Base-by-base conservation (phyloP, 1,140 invertebrate genomes). In the Cotesia glomerata region DNA sequence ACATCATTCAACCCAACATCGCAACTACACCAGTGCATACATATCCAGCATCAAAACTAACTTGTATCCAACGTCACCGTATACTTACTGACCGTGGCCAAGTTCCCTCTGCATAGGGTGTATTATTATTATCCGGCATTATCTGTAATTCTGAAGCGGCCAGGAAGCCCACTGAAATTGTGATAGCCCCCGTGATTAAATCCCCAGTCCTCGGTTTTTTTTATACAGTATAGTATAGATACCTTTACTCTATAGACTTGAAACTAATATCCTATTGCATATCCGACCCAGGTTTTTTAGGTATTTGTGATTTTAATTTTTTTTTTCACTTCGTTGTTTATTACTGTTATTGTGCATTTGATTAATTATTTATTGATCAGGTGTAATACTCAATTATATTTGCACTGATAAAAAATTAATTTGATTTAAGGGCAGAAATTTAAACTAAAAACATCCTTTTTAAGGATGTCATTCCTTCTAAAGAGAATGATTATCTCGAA, bases 121-220 rank as follows among this genome's bases (percentile, higher is more conserved):
- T 84, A 82, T 86, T 86, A 87, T 87, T 86, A 87, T 87, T 87
- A 86, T 86, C 86, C 83, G 83, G 85, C 85, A 87, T 87, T 87
- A 87, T 87, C 86, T 86, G 84, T 86, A 87, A 87, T 87, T 86
- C 84, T 77, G 82, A 84, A 82, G 80, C 83, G 82, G 80, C 51
- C 86, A 87, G 85, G 85, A 86, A 86, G 84, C 85, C 85, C 84
- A 87, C 85, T 87, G 82, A 83, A 75, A 86, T 83, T 86, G 85
- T 86, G 85, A 86, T 86, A 87, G 84, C 83, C 84, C 83, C 85
- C 84, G 81, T 84, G 83, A 87, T 87, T 86, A 87, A 86, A 84
- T 81, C 75, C 80, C 73, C 72, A 75, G 76, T 74, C 74, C 76
- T 76, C 77, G 72, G 77, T 82, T 80, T 75, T 76, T 74, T 79